These are phyloP conservation scores for Ochotona princeps DNA, from an alignment of 2,113 vertebrate species.

Conservation along the genomic window DNA sequence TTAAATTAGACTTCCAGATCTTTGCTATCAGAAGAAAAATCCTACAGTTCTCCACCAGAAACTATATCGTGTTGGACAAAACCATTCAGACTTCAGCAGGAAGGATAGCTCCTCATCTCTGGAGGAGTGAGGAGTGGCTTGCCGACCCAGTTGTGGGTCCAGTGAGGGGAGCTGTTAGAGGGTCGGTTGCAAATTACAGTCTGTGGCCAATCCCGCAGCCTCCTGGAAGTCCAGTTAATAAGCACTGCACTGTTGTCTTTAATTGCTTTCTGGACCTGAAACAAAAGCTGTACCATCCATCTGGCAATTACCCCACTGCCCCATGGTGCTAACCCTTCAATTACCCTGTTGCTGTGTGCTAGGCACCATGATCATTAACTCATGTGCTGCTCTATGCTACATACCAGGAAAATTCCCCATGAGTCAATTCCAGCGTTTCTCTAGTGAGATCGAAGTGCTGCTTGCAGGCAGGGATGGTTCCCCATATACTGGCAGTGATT, in stretches of 20 bases:
- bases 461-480: neutral
- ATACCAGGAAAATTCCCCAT: conserved; percentile 1
- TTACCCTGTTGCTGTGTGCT: neutral
- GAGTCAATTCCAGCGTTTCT: neutral
- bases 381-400: neutral
- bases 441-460: neutral
- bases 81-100: neutral
- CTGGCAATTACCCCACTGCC: conserved; percentile 3
- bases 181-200: conserved; percentile 14
- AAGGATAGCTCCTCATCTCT: neutral
- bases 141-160: accelerated
- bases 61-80: neutral
- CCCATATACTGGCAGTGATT: neutral
- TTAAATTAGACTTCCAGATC: conserved; percentile 57
- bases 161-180: accelerated
- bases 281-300: conserved; percentile 49
- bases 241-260: neutral
- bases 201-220: neutral
- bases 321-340: neutral
- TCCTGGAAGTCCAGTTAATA: conserved; percentile 52
- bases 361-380: neutral
- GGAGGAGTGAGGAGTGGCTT: neutral
- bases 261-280: conserved; percentile 59
- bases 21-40: neutral
- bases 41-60: neutral